Base-by-base conservation (phyloP, 2,888 invertebrate species). In the Sarcophaga subvicina region DNA sequence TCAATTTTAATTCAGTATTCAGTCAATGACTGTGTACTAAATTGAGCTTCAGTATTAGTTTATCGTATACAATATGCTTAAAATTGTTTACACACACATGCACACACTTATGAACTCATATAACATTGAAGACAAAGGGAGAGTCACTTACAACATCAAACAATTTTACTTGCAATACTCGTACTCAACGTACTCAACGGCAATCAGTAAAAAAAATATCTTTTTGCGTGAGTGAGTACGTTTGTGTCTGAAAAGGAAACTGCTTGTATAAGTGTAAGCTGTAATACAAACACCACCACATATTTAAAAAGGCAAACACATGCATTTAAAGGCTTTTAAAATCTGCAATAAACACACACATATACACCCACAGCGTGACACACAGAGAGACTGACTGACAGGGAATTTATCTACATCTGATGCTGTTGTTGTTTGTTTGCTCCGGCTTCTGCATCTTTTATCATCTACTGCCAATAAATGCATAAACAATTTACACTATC, bases 101-200 rank as follows among this genome's bases (percentile, higher is more conserved):
- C 64, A 64, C 45, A 66, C 47, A 45, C 6, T 12, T 73, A 47
- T 80, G 60, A 20, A 73, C 47, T 27, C 49, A 80, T 59, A 47
- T 20, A 63, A 60, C 47, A 71, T 37, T 37, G 37, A 60, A 25
- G 20, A 22, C 20, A 70, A 77, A 60, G 14, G 64, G 47, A 14
- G 49, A 60, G 70, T 66, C 71, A 83, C 77, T 83, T 66, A 60
- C 10, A 77, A 67, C 27, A 78, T 78, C 66, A 78, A 83, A 83
- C 60, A 54, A 14, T 60, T 4, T 70, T 64, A 14, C 37, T n/a
- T 70, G 54, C 11, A 25, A 47, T 45, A 37, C 45, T 37, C 37
- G 37, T 37, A 37, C 37, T 37, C 8, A 37, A 37, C 37, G 2
- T 10, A 54, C 5, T 54, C 17, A 54, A 54, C 5, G 17, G 54